Percentiles rank a stretch among this genome's conserved stretches.
Evolutionary conservation across 2,797 vertebrate species (phyloP).

Genomic region (Moxostoma hubbsi): DNA sequence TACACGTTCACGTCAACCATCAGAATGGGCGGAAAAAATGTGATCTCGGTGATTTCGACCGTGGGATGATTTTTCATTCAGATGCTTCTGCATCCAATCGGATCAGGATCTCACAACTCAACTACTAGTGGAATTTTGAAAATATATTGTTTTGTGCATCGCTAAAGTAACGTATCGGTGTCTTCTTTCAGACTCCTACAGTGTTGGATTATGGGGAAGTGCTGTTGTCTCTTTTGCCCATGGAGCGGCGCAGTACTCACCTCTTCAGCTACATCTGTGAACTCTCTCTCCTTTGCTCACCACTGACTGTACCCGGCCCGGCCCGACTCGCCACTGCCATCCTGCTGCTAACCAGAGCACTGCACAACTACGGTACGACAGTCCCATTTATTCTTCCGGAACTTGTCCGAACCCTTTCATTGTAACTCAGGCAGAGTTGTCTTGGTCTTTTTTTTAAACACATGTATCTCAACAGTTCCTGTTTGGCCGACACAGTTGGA

Average conservation of each 20-base stretch:
- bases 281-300: slow-evolving; percentile 88
- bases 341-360: slow-evolving; percentile 85
- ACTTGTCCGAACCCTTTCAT: too few species aligned
- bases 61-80: too few species aligned
- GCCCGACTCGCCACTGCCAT: slow-evolving; percentile 85
- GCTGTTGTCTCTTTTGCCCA: slow-evolving; percentile 78
- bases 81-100: too few species aligned
- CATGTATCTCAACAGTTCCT: slow-evolving; percentile 75
- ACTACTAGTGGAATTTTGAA: too few species aligned
- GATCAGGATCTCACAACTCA: too few species aligned
- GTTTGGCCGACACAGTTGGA: slow-evolving; percentile 86
- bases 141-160: neutral
- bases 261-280: slow-evolving; percentile 94
- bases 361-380: slow-evolving; percentile 86
- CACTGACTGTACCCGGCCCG: slow-evolving; percentile 80
- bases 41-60: too few species aligned
- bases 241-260: slow-evolving; percentile 83
- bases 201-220: slow-evolving; percentile 93
- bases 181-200: slow-evolving; percentile 80
- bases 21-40: too few species aligned
- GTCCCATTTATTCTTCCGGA: neutral
- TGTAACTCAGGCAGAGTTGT: neutral
- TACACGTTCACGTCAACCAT: too few species aligned
- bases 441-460: neutral
- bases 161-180: neutral